These are phyloP conservation scores for Oligia fasciuncula DNA, from an alignment of 2,888 invertebrate genomes.

Conservation along the genomic window DNA sequence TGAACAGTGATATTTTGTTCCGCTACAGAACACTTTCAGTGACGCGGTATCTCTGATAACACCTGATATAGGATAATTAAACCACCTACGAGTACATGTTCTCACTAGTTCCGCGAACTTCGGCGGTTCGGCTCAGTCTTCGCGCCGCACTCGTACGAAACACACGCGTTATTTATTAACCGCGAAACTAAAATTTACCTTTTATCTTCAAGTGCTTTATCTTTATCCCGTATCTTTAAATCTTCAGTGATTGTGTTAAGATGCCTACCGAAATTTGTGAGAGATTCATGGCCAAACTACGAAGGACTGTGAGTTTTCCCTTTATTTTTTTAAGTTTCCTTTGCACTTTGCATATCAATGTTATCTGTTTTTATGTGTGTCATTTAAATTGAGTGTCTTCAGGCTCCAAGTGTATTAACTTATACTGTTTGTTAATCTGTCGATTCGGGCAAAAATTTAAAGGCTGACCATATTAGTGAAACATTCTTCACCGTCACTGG, in stretches of 20 bases:
- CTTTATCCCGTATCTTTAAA: conserved; percentile 45
- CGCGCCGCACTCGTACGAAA: conserved; percentile 45
- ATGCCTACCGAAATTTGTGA: conserved; percentile 82
- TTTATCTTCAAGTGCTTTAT: conserved; percentile 55
- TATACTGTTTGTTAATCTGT: conserved; percentile 39
- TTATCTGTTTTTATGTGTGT: conserved; percentile 38
- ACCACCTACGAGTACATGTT: conserved; percentile 41
- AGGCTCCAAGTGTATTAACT: conserved; percentile 18
- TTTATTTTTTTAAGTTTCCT: conserved; percentile 4
- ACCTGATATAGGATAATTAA: conserved; percentile 65
- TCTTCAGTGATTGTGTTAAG: conserved; percentile 60
- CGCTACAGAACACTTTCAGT: conserved; percentile 42
- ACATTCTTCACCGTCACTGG: conserved; percentile 32
- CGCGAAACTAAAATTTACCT: conserved; percentile 27
- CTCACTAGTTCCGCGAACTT: not conserved
- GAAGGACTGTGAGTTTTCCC: conserved; percentile 76
- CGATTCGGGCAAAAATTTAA: conserved; percentile 23
- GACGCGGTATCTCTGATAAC: conserved; percentile 62
- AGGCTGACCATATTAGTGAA: conserved; percentile 23
- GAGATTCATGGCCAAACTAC: conserved; percentile 76
- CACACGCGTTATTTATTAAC: conserved; percentile 37
- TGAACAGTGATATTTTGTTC: conserved; percentile 40
- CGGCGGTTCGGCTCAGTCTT: conserved; percentile 50
- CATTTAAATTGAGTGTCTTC: conserved; percentile 41
- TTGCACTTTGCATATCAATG: conserved; percentile 15